A percentile compares a stretch with the other conserved stretches of the same genome.
Evolutionary conservation across 1,140 invertebrate genomes (phyloP).

Genomic region (Cyphomyrmex costatus): DNA sequence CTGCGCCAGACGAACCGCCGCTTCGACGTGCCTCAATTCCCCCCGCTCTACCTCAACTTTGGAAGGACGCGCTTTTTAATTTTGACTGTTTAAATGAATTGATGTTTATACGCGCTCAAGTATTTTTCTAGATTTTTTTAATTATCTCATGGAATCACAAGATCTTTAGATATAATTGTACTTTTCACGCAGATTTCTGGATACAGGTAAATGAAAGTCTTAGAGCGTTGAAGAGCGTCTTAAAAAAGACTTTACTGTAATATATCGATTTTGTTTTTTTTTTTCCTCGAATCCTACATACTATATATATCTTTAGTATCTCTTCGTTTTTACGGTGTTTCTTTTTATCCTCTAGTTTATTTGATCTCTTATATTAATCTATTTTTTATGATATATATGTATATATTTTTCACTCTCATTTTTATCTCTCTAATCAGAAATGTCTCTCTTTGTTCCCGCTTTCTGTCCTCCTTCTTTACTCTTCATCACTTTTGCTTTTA

Average conservation of each 20-base stretch:
- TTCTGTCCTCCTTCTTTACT: not conserved
- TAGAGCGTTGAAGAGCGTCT: not conserved
- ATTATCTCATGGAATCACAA: not conserved
- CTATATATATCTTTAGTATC: not conserved
- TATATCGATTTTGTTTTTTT: not conserved
- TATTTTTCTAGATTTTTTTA: not conserved
- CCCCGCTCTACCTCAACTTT: not conserved
- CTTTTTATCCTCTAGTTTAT: not conserved
- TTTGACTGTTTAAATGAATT: not conserved
- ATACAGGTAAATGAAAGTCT: not conserved
- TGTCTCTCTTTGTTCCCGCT: conserved; percentile 20
- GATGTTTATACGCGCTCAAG: not conserved
- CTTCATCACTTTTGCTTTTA: not conserved
- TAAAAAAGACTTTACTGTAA: not conserved
- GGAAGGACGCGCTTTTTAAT: not conserved
- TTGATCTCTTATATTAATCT: not conserved
- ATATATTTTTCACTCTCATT: not conserved
- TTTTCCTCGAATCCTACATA: not conserved
- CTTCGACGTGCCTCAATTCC: not conserved
- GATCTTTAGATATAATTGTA: not conserved
- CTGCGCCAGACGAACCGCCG: not conserved
- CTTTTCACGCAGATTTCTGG: not conserved
- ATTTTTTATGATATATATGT: not conserved
- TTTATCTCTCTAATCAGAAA: not conserved
- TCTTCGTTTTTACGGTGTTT: not conserved